A percentile compares a stretch with the other conserved stretches of the same genome.
Conservation (phyloP, 2,888 invertebrate species). For the Lithophane leautieri region DNA sequence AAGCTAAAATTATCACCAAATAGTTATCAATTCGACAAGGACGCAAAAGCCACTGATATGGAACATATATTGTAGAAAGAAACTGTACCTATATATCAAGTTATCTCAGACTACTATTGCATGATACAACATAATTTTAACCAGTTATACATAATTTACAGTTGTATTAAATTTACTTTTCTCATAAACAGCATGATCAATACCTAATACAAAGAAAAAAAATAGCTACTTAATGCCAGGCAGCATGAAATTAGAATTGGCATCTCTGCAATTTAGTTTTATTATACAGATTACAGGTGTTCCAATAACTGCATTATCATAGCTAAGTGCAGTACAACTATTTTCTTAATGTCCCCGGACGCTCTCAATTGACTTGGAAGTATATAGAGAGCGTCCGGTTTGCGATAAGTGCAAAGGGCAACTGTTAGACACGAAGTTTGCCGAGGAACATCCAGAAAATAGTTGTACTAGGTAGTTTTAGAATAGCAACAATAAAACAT, state of each 20-base stretch:
- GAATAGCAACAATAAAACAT: not conserved
- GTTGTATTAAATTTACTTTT: conserved; percentile 37
- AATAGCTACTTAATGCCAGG: not conserved
- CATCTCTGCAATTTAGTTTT: not conserved
- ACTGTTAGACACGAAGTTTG: too few relatives aligned
- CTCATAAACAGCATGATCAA: conserved; percentile 46
- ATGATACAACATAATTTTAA: conserved; percentile 48
- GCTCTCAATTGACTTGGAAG: too few relatives aligned
- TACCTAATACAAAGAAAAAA: not conserved
- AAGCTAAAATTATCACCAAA: conserved; percentile 70
- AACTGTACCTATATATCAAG: conserved; percentile 23
- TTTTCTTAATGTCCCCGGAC: too few relatives aligned
- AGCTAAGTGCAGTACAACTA: not conserved
- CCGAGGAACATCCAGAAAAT: too few relatives aligned
- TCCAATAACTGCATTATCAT: not conserved
- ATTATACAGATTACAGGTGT: not conserved
- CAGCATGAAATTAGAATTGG: not conserved
- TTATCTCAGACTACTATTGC: conserved; percentile 30
- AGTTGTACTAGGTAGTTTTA: not conserved
- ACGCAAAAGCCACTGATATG: conserved; percentile 48
- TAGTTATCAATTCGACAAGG: conserved; percentile 53
- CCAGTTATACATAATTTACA: conserved; percentile 22
- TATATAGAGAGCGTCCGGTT: too few relatives aligned
- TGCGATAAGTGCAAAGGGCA: too few relatives aligned
- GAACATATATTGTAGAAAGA: conserved; percentile 44